A percentile compares a stretch with the other conserved stretches of the same genome.
These are phyloP conservation scores for Mirza zaza DNA, from an alignment of 2,113 vertebrate species.

Conservation along the genomic window DNA sequence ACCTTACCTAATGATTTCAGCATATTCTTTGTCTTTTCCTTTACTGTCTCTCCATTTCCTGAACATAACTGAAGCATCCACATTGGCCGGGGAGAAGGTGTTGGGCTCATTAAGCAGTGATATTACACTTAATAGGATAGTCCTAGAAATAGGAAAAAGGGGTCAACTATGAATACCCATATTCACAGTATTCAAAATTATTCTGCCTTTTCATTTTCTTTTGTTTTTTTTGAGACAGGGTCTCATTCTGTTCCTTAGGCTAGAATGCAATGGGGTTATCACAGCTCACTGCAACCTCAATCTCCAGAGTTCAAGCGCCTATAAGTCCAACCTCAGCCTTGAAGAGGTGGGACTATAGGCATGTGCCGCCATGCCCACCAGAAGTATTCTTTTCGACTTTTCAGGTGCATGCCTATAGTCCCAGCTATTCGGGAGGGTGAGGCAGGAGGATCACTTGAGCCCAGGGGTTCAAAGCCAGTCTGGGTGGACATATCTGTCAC, in stretches of 20 bases:
- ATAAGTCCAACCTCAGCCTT: not conserved
- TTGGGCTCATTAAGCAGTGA: constrained; percentile 99
- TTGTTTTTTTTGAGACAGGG: not conserved
- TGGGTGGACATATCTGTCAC: not conserved
- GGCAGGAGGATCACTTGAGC: no score
- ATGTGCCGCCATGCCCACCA: no score
- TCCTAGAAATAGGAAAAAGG: constrained; percentile 83
- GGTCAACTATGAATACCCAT: not conserved
- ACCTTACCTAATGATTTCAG: constrained; percentile 96
- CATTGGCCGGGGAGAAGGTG: constrained; percentile 98
- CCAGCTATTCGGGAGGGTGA: no score
- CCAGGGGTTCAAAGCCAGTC: no score
- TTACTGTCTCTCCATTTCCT: constrained; percentile 99
- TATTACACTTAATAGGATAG: constrained; percentile 97
- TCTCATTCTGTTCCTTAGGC: not conserved
- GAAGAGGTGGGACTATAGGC: not conserved
- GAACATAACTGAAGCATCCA: constrained; percentile 99
- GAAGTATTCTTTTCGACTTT: no score
- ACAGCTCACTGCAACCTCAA: not conserved
- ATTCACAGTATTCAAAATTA: not conserved
- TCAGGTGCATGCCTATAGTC: no score
- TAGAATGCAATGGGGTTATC: not conserved
- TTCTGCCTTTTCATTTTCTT: not conserved
- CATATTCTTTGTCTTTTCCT: constrained; percentile 99
- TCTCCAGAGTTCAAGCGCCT: not conserved